Base-by-base conservation (phyloP, 2,888 invertebrate genomes). In the Ectobius pallidus region DNA sequence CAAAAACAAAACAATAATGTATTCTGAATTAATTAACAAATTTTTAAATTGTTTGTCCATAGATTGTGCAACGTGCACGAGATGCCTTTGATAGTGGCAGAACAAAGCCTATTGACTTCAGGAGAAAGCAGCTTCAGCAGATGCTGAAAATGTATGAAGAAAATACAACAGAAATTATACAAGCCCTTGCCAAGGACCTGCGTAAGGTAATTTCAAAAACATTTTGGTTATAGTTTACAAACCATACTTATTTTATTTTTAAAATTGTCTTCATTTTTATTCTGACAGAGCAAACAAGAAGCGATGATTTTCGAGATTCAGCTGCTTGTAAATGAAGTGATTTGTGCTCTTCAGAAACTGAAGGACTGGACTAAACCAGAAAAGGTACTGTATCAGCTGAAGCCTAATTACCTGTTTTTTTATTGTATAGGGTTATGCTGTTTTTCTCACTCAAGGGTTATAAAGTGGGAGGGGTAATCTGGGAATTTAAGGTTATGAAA, bases 61-160 rank as follows among this genome's bases (percentile, higher is more conserved):
- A 93, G 91, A 83, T 91, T 73, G 88, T 96, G 63, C 88, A 90
- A 79, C 88, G 87, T 76, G 89, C 91, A 49, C 87, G 94, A 44
- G 88, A 88, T 77, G 90, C 93, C 0, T 97, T 92, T 84, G 87
- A 87, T 75, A 88, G 89, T 70, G 96, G 96, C 20, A 89, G 91
- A 78, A 96, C 96, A n/a, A 89, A 88, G 77, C 87, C 91, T 20
- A 79, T 95, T 78, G 89, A 91, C 84, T 96, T 91, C 87, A 89
- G 98, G 72, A 88, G 90, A 77, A 86, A 89, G 76, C 97, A 98
- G 83, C 84, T 99, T 70, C 88, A 91, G 80, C 89, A 86, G 69
- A 82, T 97, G 22, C 80, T 91, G 62, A 87, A 87, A 70, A 88
- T 98, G 88, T 86, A 96, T 80, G 89, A 92, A 76, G 96, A 97